phyloP scores from a whole-genome alignment of 37 sponge, comb jelly and placozoan genomes.

The Lycopodina hypogea region DNA sequence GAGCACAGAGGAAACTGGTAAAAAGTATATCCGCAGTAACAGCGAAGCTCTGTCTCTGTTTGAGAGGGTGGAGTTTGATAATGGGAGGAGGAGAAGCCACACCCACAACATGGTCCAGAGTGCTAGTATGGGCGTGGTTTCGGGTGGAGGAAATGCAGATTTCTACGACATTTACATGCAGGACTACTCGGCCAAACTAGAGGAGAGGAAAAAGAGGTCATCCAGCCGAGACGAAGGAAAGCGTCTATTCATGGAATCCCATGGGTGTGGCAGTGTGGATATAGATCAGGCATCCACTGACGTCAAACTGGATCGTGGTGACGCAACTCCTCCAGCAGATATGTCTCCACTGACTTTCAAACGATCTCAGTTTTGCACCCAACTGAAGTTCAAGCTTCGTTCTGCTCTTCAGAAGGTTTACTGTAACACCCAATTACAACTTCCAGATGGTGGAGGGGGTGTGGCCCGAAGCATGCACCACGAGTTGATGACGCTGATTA shows the following conservation, averaged over 20 bases:
- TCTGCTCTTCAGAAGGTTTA: conserved; percentile 42
- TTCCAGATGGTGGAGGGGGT: neutral
- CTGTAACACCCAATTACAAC: conserved; percentile 15
- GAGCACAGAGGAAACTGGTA: neutral
- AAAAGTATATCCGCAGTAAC: neutral
- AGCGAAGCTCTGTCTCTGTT: too few relatives aligned
- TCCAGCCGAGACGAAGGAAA: neutral
- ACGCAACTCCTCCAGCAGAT: neutral
- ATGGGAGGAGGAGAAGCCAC: neutral
- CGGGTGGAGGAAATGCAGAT: neutral
- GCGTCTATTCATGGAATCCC: neutral
- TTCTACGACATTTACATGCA: neutral
- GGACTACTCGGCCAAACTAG: conserved; percentile 3
- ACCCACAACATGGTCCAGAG: neutral
- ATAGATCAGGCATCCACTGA: neutral
- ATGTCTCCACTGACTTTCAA: conserved; percentile 22
- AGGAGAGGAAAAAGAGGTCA: conserved; percentile 9
- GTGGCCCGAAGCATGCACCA: neutral
- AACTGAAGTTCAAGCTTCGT: conserved; percentile 56
- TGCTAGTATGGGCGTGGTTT: neutral
- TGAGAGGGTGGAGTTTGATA: neutral
- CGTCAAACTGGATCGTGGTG: neutral
- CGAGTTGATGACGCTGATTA: conserved; percentile 33
- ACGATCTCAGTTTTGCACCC: conserved; percentile 15
- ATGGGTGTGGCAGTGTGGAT: neutral